Conservation (phyloP, 2,113 vertebrate genomes). For the Clarias macrocephalus region DNA sequence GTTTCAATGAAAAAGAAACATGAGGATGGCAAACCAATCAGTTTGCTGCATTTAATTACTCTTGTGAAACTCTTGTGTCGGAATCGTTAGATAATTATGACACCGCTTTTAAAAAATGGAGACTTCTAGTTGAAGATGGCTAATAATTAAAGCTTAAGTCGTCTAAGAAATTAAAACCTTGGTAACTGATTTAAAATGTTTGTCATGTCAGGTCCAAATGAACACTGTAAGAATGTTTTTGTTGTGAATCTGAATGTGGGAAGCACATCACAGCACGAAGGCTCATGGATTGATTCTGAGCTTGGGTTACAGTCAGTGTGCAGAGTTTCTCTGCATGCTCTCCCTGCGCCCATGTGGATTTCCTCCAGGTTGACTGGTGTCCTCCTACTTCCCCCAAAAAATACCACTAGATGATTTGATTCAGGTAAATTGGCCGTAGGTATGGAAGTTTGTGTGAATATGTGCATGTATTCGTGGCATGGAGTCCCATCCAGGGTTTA, state of each 20-base stretch:
- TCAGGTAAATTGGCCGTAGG: neutral
- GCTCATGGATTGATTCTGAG: neutral
- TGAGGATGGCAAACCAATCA: slow-evolving; percentile 79
- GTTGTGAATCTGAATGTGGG: neutral
- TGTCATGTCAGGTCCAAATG: neutral
- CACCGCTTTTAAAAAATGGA: slow-evolving; percentile 69
- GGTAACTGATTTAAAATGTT: neutral
- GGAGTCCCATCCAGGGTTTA: neutral
- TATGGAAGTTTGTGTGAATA: neutral
- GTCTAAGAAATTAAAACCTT: slow-evolving; percentile 44
- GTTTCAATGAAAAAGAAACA: slow-evolving; percentile 77
- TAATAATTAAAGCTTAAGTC: slow-evolving; percentile 69
- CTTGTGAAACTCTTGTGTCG: slow-evolving; percentile 75
- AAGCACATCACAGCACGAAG: neutral
- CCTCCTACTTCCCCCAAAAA: neutral
- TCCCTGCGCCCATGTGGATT: neutral
- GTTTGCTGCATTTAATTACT: slow-evolving; percentile 82
- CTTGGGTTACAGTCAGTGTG: neutral
- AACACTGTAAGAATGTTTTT: neutral
- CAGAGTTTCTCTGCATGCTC: neutral
- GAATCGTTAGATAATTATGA: slow-evolving; percentile 79
- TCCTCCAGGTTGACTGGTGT: neutral
- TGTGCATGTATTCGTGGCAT: neutral
- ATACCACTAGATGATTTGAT: neutral
- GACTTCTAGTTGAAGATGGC: slow-evolving; percentile 72